These are phyloP conservation scores for Ephydatia muelleri DNA, from an alignment of 37 sponge, comb jelly and placozoan genomes.

Conservation along the genomic window DNA sequence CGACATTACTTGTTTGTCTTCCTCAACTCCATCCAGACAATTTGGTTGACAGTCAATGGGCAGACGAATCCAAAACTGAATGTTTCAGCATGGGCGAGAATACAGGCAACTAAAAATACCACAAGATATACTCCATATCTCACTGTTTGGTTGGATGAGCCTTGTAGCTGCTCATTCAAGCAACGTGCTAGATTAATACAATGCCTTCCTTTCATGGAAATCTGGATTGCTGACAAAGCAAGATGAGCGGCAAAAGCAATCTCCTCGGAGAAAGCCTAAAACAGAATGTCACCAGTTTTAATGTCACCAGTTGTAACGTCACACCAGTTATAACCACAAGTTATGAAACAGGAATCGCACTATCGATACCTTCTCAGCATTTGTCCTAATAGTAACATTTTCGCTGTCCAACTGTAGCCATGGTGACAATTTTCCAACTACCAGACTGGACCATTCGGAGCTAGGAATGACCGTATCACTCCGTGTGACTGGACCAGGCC, in stretches of 20 bases:
- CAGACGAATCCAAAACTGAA: slow-evolving; percentile 63
- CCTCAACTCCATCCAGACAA: background rate
- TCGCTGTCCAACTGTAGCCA: slow-evolving; percentile 87
- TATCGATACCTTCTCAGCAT: slow-evolving; percentile 71
- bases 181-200: slow-evolving; percentile 56
- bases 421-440: slow-evolving; percentile 90
- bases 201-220: slow-evolving; percentile 14
- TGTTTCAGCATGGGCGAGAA: background rate
- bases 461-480: slow-evolving; percentile 67
- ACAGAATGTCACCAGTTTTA: no score
- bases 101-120: slow-evolving; percentile 33
- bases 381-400: slow-evolving; percentile 27
- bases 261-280: slow-evolving; percentile 53
- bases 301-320: background rate
- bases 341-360: slow-evolving; percentile 1
- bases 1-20: background rate
- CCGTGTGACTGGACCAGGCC: slow-evolving; percentile 72
- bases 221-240: slow-evolving; percentile 49
- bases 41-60: slow-evolving; percentile 27
- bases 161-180: slow-evolving; percentile 10
- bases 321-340: background rate
- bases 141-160: slow-evolving; percentile 2
- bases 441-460: slow-evolving; percentile 70
- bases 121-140: slow-evolving; percentile 27
- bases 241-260: slow-evolving; percentile 44